phyloP scores from a whole-genome alignment of 2,888 invertebrate species.

The Ferrisia virgata region DNA sequence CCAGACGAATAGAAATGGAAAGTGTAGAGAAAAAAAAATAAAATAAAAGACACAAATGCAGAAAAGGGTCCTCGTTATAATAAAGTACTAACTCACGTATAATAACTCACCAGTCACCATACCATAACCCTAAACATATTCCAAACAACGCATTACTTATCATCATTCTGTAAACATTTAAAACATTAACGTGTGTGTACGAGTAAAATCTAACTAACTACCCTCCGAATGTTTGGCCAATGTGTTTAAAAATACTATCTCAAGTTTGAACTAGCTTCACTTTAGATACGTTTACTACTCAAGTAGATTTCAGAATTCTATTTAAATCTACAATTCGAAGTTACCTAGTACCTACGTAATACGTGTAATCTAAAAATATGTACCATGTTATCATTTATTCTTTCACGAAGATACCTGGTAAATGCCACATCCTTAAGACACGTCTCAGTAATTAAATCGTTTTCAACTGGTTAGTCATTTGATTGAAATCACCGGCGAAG shows the following conservation, averaged over 20 bases:
- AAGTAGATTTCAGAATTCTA: no score
- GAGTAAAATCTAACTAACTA: background rate
- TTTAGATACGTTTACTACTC: no score
- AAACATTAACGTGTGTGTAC: constrained; percentile 19
- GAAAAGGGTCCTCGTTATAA: background rate
- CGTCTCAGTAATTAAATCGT: background rate
- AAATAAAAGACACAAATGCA: no score
- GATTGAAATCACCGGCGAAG: background rate
- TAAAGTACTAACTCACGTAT: background rate
- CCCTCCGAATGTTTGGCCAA: background rate
- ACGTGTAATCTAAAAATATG: background rate
- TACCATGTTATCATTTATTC: no score
- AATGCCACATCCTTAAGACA: background rate
- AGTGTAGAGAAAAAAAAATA: no score
- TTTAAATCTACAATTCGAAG: no score
- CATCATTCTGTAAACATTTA: constrained; percentile 24
- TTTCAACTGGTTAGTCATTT: background rate
- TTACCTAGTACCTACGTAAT: background rate
- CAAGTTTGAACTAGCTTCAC: no score
- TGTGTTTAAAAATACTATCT: background rate
- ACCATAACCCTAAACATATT: background rate
- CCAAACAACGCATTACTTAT: background rate
- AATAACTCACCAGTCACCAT: background rate
- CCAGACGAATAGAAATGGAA: background rate
- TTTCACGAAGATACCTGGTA: background rate